These are phyloP conservation scores for Drosophila prolongata DNA, from an alignment of 2,888 invertebrate genomes.

Conservation along the genomic window DNA sequence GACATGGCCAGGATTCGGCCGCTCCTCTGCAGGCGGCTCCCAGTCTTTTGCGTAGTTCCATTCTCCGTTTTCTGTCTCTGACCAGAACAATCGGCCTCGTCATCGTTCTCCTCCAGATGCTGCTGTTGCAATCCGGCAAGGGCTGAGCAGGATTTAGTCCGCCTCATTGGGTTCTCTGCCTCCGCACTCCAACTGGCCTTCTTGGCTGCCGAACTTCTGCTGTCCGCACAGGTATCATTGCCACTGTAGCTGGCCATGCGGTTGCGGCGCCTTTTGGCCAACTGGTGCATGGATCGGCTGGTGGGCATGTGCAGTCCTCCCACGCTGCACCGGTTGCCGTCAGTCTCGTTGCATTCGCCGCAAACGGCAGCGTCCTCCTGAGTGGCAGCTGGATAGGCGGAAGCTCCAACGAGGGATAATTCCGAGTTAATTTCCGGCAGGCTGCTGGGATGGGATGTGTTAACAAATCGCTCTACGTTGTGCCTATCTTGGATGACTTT, in stretches of 20 bases:
- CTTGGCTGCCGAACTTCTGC: conserved; percentile 39
- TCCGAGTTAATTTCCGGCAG: conserved; percentile 55
- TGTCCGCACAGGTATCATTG: conserved; percentile 81
- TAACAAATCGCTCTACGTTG: conserved; percentile 19
- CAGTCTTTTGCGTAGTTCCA: conserved; percentile 54
- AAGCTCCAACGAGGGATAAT: conserved; percentile 2
- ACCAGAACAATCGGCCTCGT: conserved; percentile 58
- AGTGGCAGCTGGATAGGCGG: neutral
- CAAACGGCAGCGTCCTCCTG: conserved; percentile 62
- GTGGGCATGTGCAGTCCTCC: conserved; percentile 88
- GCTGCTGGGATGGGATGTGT: conserved; percentile 6
- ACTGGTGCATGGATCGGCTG: conserved; percentile 86
- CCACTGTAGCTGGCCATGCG: conserved; percentile 88
- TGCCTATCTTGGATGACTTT: conserved; percentile 75
- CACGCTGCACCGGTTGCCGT: conserved; percentile 86
- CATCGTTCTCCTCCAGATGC: conserved; percentile 50
- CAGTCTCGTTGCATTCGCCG: conserved; percentile 84
- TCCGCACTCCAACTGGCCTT: conserved; percentile 35
- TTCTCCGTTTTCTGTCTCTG: conserved; percentile 62
- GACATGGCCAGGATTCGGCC: conserved; percentile 75
- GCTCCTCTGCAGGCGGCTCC: conserved; percentile 72
- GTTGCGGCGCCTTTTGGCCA: conserved; percentile 85
- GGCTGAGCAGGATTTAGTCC: conserved; percentile 89
- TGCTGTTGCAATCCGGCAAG: conserved; percentile 55
- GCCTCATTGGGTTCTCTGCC: conserved; percentile 84